These are phyloP conservation scores for Harpagifer antarcticus DNA, from an alignment of 2,797 vertebrate species.

Conservation along the genomic window DNA sequence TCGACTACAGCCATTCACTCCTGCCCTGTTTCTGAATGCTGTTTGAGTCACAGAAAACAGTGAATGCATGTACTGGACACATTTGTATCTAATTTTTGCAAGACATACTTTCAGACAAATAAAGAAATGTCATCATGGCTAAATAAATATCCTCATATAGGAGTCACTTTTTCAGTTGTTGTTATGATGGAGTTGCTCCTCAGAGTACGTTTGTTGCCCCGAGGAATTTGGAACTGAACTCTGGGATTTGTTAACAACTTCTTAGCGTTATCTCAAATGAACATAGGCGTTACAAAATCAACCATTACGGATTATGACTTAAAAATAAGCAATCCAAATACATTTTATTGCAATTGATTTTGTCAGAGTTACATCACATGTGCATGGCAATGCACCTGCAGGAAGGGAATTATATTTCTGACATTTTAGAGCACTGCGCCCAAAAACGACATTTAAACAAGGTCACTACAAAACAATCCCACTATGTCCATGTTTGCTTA, in stretches of 20 bases:
- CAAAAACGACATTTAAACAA: not conserved
- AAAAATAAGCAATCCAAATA: constrained; percentile 11
- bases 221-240: constrained; percentile 1
- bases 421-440: not conserved
- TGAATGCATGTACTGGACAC: not conserved
- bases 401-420: not conserved
- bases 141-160: not conserved
- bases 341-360: constrained; percentile 9
- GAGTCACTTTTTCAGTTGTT: not conserved
- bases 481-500: not conserved
- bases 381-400: not conserved
- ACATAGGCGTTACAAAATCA: constrained; percentile 13
- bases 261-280: not conserved
- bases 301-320: constrained; percentile 17
- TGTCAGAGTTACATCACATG: constrained; percentile 12
- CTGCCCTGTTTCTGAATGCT: not conserved
- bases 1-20: not conserved
- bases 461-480: not conserved
- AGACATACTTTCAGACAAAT: not conserved
- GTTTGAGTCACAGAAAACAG: not conserved
- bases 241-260: not conserved
- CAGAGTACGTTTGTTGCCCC: not conserved
- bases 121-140: not conserved
- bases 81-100: not conserved
- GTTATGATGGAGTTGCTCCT: not conserved